Conservation (phyloP, 2,888 invertebrate genomes). For the Eupelmus urozonus region DNA sequence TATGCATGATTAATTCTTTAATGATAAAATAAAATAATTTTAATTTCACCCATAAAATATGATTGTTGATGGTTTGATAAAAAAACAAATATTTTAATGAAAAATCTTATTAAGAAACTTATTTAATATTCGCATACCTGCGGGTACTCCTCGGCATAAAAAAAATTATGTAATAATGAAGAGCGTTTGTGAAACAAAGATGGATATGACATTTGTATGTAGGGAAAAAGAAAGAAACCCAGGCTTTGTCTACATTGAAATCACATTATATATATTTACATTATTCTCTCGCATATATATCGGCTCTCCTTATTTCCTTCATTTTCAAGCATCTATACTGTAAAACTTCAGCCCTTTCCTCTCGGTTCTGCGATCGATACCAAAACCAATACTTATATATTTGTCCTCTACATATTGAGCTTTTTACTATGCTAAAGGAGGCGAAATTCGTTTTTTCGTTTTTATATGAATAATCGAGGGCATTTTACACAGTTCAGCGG, state of each 20-base stretch:
- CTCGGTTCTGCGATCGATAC: too few species aligned
- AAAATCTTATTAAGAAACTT: too few species aligned
- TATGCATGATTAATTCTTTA: neutral
- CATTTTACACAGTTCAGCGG: slow-evolving; percentile 19
- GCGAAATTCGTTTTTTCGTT: slow-evolving; percentile 1
- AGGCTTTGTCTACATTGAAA: slow-evolving; percentile 73
- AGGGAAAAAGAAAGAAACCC: slow-evolving; percentile 61
- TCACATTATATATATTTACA: slow-evolving; percentile 76
- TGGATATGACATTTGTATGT: neutral
- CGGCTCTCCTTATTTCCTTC: slow-evolving; percentile 4
- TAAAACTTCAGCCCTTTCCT: too few species aligned
- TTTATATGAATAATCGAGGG: slow-evolving; percentile 20
- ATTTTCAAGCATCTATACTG: slow-evolving; percentile 50
- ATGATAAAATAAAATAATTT: neutral
- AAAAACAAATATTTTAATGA: neutral
- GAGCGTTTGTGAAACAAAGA: neutral
- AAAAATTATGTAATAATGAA: neutral
- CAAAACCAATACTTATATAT: slow-evolving; percentile 37
- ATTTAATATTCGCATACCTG: slow-evolving; percentile 30
- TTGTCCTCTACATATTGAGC: neutral
- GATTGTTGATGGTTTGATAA: too few species aligned
- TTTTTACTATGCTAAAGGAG: too few species aligned
- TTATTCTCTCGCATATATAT: slow-evolving; percentile 58
- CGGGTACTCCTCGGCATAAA: neutral
- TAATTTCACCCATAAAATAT: neutral